Percentiles rank a stretch among this genome's conserved stretches.
phyloP scores from a whole-genome alignment of 2,113 vertebrate species.

The Pungitius pungitius region DNA sequence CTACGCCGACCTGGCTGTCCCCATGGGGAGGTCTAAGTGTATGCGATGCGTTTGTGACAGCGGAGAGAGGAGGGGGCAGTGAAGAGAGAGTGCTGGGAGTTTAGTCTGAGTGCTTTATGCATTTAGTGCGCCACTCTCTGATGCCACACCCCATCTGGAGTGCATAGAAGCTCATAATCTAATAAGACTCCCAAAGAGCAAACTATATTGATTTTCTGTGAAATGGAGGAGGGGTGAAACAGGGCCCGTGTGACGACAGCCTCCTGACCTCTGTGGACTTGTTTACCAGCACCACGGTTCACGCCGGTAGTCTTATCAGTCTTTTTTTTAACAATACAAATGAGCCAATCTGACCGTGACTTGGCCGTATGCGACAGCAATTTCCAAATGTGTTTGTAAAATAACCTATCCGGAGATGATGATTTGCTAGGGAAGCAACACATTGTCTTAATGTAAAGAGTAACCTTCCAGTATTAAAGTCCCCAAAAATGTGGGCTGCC shows the following conservation, averaged over 20 bases:
- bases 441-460: neutral
- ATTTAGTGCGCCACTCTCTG: conserved; percentile 58
- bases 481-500: neutral
- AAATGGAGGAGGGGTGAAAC: conserved; percentile 56
- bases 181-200: conserved; percentile 72
- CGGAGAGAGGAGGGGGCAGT: neutral
- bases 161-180: conserved; percentile 69
- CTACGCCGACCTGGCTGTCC: conserved; percentile 41
- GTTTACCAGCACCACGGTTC: conserved; percentile 50
- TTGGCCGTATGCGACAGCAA: too few relatives aligned
- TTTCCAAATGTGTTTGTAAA: neutral
- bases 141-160: conserved; percentile 73
- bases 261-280: conserved; percentile 66
- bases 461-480: neutral
- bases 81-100: conserved; percentile 53
- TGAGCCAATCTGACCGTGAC: neutral
- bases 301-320: neutral
- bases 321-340: neutral
- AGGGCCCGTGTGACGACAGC: conserved; percentile 49
- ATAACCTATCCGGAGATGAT: neutral
- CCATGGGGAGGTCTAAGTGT: conserved; percentile 15
- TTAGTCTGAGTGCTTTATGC: conserved; percentile 62
- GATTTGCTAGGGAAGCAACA: neutral
- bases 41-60: conserved; percentile 4
- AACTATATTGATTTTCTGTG: conserved; percentile 75